Evolutionary conservation across 2,113 vertebrate species (phyloP).

Genomic region (Eulemur macaco): DNA sequence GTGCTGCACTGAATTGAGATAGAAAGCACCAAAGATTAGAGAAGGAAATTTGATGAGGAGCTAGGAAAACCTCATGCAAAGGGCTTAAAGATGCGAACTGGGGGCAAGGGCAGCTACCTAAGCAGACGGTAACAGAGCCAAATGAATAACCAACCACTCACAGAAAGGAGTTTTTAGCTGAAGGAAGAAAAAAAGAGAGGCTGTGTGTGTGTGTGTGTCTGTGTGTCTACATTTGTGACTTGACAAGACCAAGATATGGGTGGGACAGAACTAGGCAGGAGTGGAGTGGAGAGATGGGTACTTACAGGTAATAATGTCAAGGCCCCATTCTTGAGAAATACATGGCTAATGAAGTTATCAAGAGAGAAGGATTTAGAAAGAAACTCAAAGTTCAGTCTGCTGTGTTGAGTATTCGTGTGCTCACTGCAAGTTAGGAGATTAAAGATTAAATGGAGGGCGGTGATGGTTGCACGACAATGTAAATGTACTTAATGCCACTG

Average conservation of each 20-base stretch:
- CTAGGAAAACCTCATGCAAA: background rate
- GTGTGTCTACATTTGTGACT: background rate
- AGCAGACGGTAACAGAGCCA: background rate
- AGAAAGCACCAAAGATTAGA: background rate
- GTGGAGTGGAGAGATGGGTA: background rate
- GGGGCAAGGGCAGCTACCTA: background rate
- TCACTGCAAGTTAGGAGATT: background rate
- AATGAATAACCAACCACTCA: background rate
- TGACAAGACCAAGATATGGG: background rate
- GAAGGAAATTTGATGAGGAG: background rate
- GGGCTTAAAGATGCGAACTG: background rate
- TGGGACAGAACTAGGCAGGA: background rate
- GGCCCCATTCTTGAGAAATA: background rate
- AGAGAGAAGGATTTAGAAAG: background rate
- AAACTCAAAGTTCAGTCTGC: background rate
- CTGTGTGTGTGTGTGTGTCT: accelerated
- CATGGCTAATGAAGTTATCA: background rate
- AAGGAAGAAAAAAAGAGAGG: background rate
- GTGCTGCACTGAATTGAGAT: background rate
- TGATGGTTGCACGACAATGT: background rate
- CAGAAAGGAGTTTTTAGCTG: background rate
- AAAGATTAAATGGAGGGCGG: background rate
- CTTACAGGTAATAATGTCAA: background rate
- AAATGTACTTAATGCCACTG: background rate
- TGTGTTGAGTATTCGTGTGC: background rate